Base-by-base conservation (phyloP, 2,888 invertebrate species). In the Aquatica leii region DNA sequence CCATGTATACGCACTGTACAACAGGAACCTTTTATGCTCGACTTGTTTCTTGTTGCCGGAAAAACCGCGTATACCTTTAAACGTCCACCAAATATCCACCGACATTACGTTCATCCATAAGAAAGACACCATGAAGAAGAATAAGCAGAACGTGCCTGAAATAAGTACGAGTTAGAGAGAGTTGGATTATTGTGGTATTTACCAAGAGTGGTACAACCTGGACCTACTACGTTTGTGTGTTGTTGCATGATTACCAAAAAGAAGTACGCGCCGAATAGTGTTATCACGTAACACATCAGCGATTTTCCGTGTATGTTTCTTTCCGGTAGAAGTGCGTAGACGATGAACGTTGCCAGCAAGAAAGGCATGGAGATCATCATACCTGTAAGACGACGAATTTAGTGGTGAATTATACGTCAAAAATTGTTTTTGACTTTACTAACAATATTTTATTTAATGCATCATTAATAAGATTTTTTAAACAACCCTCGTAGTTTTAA, bases 61-160 rank as follows among this genome's bases (percentile, higher is more conserved):
- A 63, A 76, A 75, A 17, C 77, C 77, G 55, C 78, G 73, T 40
- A 75, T 69, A 24, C 80, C 80, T 64, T 80, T 81, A 67, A 92
- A 92, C 12, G 91, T 90, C 84, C 91, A 90, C 90, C 92, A 94
- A 75, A 94, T 89, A 77, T 94, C 94, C 77, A 93, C 90, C 79
- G 93, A 93, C 86, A 94, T 94, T 15, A 93, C 89, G 77, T 92
- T 93, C 75, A 94, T 84, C 94, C 94, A 94, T 78, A 92, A 91
- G 83, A 94, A 94, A 71, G 92, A 91, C 9, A 90, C 86, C 82
- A 93, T 86, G 79, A 93, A 92, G 69, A 88, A 88, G 81, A 90
- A 92, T 80, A 92, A 88, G 49, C 91, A 86, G 71, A 88, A 84
- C 81, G 88, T 90, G 40, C 89, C 92, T 91, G 85, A 75, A 87